Percentiles rank a stretch among this genome's conserved stretches.
Conservation (phyloP, 1,140 invertebrate species). For the Helicoverpa zea region DNA sequence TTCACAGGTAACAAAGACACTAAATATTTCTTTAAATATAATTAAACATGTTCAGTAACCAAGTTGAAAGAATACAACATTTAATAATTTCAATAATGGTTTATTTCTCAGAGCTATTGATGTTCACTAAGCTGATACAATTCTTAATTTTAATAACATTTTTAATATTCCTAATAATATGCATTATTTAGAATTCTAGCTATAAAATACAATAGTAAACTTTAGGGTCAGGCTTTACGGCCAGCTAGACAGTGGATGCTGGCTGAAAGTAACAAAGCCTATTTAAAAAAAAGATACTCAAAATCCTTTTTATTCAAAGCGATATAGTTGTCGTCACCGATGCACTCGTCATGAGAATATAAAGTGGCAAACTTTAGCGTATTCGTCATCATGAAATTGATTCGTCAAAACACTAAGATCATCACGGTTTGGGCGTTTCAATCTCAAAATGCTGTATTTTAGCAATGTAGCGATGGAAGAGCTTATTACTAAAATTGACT, state of each 20-base stretch:
- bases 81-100: constrained; percentile 86
- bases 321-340: constrained; percentile 51
- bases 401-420: not conserved
- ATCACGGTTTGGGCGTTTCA: not conserved
- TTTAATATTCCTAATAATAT: constrained; percentile 85
- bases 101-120: constrained; percentile 85
- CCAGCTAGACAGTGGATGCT: constrained; percentile 65
- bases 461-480: constrained; percentile 12
- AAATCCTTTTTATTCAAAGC: constrained; percentile 51
- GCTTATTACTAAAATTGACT: constrained; percentile 41
- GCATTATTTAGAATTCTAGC: constrained; percentile 85
- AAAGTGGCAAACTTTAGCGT: not conserved
- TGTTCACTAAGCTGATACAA: constrained; percentile 86
- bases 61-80: constrained; percentile 77
- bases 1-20: not conserved
- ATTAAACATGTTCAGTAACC: constrained; percentile 20
- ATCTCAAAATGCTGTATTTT: constrained; percentile 14
- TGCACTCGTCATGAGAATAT: constrained; percentile 20
- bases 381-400: constrained; percentile 9
- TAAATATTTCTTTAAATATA: not conserved
- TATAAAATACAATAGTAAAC: constrained; percentile 84
- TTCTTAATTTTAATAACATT: constrained; percentile 85
- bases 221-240: constrained; percentile 69
- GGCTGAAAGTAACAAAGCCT: constrained; percentile 61
- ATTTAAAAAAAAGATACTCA: constrained; percentile 50